Conservation (phyloP, 30 jellyfish, hydroid and myxozoan species). For the Aurelia sp. region DNA sequence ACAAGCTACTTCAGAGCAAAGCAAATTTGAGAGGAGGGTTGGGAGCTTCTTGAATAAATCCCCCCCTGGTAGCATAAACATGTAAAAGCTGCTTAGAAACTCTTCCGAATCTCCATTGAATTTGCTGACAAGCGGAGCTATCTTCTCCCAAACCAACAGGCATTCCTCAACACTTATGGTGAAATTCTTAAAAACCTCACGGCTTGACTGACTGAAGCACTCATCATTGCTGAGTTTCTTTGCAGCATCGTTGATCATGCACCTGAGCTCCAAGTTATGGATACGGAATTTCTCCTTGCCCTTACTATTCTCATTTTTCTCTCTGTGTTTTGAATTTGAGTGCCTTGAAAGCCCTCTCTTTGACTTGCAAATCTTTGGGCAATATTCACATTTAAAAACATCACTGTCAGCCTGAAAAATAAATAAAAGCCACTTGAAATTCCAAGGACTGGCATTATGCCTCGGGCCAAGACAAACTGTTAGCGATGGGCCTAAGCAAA, state of each 20-base stretch:
- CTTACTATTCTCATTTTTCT: neutral
- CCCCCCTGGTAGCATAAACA: neutral
- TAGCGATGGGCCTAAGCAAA: no score
- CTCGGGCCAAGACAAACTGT: no score
- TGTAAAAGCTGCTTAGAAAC: slow-evolving; percentile 25
- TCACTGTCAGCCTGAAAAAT: neutral
- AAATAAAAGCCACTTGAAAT: neutral
- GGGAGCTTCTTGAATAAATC: neutral
- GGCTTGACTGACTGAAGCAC: neutral
- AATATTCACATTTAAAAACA: neutral
- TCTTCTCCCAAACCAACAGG: slow-evolving; percentile 11
- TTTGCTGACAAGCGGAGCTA: neutral
- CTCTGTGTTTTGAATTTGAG: neutral
- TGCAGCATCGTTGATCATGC: slow-evolving; percentile 10
- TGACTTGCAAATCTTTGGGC: slow-evolving; percentile 16
- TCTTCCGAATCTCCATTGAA: slow-evolving; percentile 23
- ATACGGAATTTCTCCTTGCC: neutral
- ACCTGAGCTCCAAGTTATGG: neutral
- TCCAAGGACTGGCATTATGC: no score
- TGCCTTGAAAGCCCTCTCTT: slow-evolving; percentile 21
- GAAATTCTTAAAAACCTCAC: neutral
- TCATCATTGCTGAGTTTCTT: slow-evolving; percentile 3
- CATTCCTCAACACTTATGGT: slow-evolving; percentile 14
- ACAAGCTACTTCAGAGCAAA: slow-evolving; percentile 47
- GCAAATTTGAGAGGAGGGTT: slow-evolving; percentile 20